Evolutionary conservation across 2,888 invertebrate genomes (phyloP).

Genomic region (Drosophila multiciliata): DNA sequence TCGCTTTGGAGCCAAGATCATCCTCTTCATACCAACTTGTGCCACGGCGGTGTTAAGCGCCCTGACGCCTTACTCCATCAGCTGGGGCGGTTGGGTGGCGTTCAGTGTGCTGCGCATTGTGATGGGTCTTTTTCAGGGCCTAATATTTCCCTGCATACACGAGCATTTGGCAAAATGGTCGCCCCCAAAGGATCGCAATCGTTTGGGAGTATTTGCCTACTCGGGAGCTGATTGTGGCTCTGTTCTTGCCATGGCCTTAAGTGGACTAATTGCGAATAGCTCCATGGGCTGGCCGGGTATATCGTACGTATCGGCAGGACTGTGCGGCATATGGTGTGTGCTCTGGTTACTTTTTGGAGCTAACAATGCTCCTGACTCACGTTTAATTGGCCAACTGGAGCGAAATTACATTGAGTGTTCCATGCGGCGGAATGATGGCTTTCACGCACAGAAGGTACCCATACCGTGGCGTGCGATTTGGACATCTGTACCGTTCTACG

Average conservation of each 20-base stretch:
- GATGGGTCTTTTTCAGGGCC: conserved; percentile 89
- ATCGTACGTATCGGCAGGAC: conserved; percentile 87
- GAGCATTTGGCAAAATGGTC: conserved; percentile 89
- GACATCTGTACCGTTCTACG: conserved; percentile 88
- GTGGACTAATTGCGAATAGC: conserved; percentile 87
- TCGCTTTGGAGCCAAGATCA: conserved; percentile 88
- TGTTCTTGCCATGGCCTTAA: conserved; percentile 87
- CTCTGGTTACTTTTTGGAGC: conserved; percentile 86
- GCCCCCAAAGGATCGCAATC: conserved; percentile 88
- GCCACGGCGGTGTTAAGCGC: conserved; percentile 88
- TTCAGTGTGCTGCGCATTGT: conserved; percentile 87
- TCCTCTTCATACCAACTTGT: conserved; percentile 87
- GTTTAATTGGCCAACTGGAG: conserved; percentile 86
- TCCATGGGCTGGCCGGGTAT: conserved; percentile 88
- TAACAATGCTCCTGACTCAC: conserved; percentile 87
- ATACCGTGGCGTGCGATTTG: conserved; percentile 88
- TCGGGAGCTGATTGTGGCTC: conserved; percentile 89
- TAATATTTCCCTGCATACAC: conserved; percentile 88
- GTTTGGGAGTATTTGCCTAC: conserved; percentile 86
- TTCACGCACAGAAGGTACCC: conserved; percentile 74
- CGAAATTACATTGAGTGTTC: conserved; percentile 87
- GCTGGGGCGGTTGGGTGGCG: conserved; percentile 87
- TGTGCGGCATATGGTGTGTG: conserved; percentile 86
- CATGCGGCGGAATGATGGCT: conserved; percentile 61
- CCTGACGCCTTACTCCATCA: conserved; percentile 88